A percentile compares a stretch with the other conserved stretches of the same genome.
Conservation (phyloP, 2,888 invertebrate species). For the Drosophila nr. perissopoda region DNA sequence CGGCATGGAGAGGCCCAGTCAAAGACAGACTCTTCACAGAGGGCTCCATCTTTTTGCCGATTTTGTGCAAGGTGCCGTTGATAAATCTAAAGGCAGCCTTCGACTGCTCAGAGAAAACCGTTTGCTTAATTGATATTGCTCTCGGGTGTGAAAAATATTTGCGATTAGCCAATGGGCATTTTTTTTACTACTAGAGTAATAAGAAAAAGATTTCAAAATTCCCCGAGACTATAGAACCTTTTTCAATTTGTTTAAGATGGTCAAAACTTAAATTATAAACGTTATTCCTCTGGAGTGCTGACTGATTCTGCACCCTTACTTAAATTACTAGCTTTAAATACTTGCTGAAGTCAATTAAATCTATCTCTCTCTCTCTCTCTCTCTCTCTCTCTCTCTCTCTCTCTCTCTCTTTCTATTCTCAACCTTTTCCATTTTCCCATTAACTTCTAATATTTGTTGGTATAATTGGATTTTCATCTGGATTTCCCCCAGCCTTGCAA, state of each 20-base stretch:
- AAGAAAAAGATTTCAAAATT: neutral
- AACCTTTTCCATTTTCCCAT: neutral
- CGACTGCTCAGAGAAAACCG: constrained; percentile 31
- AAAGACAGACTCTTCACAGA: constrained; percentile 10
- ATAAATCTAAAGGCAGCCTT: constrained; percentile 46
- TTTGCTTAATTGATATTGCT: constrained; percentile 71
- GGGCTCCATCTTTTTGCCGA: neutral
- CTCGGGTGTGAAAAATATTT: constrained; percentile 46
- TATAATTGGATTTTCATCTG: neutral
- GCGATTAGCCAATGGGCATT: neutral
- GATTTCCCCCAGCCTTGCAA: neutral
- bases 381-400: too few relatives aligned
- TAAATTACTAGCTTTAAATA: neutral
- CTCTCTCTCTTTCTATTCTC: too few relatives aligned
- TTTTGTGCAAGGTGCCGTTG: constrained; percentile 58
- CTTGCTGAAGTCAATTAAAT: neutral
- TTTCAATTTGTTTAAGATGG: neutral
- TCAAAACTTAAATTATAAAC: neutral
- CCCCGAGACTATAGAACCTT: neutral
- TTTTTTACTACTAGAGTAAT: neutral
- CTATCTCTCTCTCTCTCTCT: too few relatives aligned
- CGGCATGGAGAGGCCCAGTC: constrained; percentile 28
- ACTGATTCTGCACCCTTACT: neutral
- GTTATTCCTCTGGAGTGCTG: neutral
- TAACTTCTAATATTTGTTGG: neutral